Evolutionary conservation across 2,888 invertebrate species (phyloP), one percentile per base, ranked within the genome.

Genomic region (Steinernema hermaphroditum): DNA sequence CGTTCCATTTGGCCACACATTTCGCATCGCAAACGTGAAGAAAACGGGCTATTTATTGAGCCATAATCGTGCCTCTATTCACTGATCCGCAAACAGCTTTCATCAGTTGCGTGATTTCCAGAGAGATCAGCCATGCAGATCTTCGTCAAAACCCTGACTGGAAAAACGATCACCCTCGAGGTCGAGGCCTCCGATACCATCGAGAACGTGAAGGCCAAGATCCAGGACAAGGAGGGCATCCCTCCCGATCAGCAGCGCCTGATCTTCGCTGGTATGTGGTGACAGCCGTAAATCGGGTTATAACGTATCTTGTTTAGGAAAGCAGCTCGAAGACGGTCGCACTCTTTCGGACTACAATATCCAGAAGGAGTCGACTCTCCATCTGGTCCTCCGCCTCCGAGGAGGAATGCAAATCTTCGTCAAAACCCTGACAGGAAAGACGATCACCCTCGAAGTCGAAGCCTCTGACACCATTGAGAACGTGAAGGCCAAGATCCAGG

Each of bases 331-430:
- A 89, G 95, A 95, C 91, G 95, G 94, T 1, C 91, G 94, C 71
- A 94, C 94, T 0, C 89, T 96, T 43, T 93, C 93, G 0, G 95
- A 96, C 87, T 95, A 95, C 89, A 94, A 94, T 88, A 95, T 95
- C 87, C 94, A 95, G 89, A 94, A 95, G 88, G 93, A 90, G 83
- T 90, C 90, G 0, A 90, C 90, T 0, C 88, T 90, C 12, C 90
- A 90, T 77, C 84, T 90, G 75, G 90, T 90, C 0, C 86, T 90
- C 0, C 88, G 90, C 72, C 78, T 81, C 22, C 73, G 81, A 43
- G 81, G 81, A 70, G 81, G 80, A 8, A 94, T 94, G 94, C 95
- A 96, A 91, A 96, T 96, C 89, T 96, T 94, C 88, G 94, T 94
- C 79, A 94, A 94, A 90, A 94, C 94, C 83, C 91, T 94, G 68